phyloP scores from a whole-genome alignment of 1,140 invertebrate species.

The Epicauta chinensis region DNA sequence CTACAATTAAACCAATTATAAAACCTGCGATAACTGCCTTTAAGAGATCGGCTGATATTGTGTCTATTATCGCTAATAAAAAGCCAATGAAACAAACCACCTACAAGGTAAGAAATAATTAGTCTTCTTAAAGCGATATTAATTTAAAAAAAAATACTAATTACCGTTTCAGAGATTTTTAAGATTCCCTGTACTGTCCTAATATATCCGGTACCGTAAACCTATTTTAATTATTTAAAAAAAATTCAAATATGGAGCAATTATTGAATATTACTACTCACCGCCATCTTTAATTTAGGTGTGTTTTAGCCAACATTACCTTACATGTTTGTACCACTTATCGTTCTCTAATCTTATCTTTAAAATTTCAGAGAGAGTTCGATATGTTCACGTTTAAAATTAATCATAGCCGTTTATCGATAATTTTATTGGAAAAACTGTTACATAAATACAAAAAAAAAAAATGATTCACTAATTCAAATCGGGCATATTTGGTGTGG shows the following conservation, averaged over 20 bases:
- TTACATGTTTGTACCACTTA: no score
- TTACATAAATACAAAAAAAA: conserved; percentile 3
- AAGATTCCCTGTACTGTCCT: conserved; percentile 12
- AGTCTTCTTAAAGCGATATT: no score
- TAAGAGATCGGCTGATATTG: conserved; percentile 2
- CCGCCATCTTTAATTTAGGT: neutral
- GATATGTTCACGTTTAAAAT: no score
- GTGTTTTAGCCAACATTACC: neutral
- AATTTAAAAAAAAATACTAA: no score
- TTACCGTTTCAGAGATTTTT: conserved; percentile 17
- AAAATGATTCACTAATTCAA: conserved; percentile 3
- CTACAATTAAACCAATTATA: conserved; percentile 18
- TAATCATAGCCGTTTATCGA: no score
- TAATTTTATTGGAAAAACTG: neutral
- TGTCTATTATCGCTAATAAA: conserved; percentile 6
- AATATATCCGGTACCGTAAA: conserved; percentile 12
- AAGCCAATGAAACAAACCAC: conserved; percentile 16
- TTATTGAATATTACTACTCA: conserved; percentile 1
- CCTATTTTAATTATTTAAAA: conserved; percentile 2
- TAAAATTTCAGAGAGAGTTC: neutral
- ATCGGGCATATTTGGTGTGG: conserved; percentile 3
- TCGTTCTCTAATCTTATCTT: conserved; percentile 8
- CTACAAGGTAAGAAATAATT: conserved; percentile 11
- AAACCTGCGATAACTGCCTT: conserved; percentile 19
- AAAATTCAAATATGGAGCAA: neutral